phyloP scores from a whole-genome alignment of 2,888 invertebrate genomes.

The Catocala nupta region DNA sequence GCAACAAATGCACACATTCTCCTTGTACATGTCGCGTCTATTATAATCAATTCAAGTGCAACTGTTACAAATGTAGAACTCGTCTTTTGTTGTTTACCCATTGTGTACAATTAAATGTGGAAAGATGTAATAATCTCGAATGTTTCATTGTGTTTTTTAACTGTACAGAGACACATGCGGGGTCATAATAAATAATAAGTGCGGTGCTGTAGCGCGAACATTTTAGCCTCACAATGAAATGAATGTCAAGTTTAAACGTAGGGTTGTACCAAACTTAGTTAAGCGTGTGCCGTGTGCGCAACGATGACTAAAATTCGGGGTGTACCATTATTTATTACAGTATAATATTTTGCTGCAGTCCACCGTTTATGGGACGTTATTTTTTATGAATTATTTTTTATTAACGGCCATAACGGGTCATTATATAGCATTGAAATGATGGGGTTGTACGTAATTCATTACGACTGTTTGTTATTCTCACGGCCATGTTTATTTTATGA shows the following conservation, averaged over 20 bases:
- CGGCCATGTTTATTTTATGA: constrained; percentile 63
- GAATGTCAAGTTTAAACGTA: constrained; percentile 82
- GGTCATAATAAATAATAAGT: constrained; percentile 81
- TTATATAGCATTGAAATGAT: constrained; percentile 78
- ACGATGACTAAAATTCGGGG: constrained; percentile 80
- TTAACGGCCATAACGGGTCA: constrained; percentile 79
- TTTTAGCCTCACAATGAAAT: constrained; percentile 79
- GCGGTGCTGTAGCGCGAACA: constrained; percentile 64
- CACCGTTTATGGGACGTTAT: constrained; percentile 77
- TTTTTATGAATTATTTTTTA: constrained; percentile 83
- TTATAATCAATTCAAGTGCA: constrained; percentile 76
- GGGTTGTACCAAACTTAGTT: constrained; percentile 80
- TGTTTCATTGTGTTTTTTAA: constrained; percentile 82
- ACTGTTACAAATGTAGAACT: constrained; percentile 79
- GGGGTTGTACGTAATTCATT: constrained; percentile 77
- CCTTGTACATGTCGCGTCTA: constrained; percentile 49
- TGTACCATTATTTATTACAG: constrained; percentile 85
- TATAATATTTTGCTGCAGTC: constrained; percentile 85
- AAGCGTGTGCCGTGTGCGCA: constrained; percentile 77
- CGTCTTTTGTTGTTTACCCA: constrained; percentile 81
- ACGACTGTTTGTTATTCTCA: constrained; percentile 83
- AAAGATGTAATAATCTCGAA: constrained; percentile 85
- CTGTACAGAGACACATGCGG: constrained; percentile 79
- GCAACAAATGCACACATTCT: constrained; percentile 74
- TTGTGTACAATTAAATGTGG: constrained; percentile 86